These are phyloP conservation scores for Anolis sagrei DNA, from an alignment of 2,113 vertebrate genomes.

Conservation along the genomic window DNA sequence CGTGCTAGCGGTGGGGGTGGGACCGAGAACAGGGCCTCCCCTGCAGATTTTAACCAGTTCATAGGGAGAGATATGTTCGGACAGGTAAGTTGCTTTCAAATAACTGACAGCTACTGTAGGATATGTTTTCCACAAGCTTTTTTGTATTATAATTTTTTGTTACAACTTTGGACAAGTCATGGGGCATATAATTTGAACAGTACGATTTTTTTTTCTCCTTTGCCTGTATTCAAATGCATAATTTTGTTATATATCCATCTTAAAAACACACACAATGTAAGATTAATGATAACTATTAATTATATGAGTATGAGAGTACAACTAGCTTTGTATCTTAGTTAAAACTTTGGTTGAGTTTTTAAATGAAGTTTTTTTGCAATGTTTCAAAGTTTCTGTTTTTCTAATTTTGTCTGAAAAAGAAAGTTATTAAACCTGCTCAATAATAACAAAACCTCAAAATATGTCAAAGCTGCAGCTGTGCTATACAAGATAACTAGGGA, in stretches of 20 bases:
- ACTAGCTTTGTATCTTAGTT: background rate
- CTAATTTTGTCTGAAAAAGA: background rate
- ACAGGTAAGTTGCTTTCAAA: too few relatives aligned
- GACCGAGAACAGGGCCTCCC: too few relatives aligned
- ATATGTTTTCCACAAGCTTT: conserved; percentile 41
- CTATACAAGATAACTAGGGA: background rate
- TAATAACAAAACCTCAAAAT: too few relatives aligned
- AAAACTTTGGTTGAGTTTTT: background rate
- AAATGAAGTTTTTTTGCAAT: background rate
- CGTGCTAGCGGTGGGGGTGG: too few relatives aligned
- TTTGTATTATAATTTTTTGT: conserved; percentile 17
- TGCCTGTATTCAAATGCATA: background rate
- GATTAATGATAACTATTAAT: background rate
- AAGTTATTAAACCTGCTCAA: too few relatives aligned
- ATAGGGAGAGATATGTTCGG: too few relatives aligned
- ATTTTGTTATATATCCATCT: background rate
- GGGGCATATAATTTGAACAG: conserved; percentile 33
- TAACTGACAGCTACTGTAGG: conserved; percentile 56
- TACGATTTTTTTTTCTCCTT: background rate
- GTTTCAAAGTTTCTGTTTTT: too few relatives aligned
- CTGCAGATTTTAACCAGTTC: too few relatives aligned
- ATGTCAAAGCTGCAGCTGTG: background rate
- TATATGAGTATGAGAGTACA: too few relatives aligned
- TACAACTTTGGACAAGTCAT: conserved; percentile 57
- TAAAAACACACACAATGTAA: background rate